phyloP scores from a whole-genome alignment of 2,797 vertebrate genomes.

The Micrastur ruficollis region DNA sequence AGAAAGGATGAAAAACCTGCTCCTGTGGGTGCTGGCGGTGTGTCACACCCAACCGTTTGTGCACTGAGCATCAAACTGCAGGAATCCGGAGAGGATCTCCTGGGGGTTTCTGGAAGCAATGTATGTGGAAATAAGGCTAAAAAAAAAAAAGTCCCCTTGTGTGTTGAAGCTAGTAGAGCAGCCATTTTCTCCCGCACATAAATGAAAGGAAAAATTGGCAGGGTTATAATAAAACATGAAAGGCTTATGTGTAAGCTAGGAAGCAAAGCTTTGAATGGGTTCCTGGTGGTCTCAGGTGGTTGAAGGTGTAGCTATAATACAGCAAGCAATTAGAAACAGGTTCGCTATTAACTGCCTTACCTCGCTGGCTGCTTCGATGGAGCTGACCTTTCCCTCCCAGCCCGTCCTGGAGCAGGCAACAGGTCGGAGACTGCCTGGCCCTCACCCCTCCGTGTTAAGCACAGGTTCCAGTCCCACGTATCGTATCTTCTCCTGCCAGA shows the following conservation, averaged over 20 bases:
- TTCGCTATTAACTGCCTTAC: constrained; percentile 70
- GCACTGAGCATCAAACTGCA: neutral
- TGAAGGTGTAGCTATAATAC: constrained; percentile 81
- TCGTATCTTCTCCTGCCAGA: neutral
- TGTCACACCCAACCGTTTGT: accelerated
- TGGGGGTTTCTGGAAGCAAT: neutral
- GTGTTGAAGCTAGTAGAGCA: neutral
- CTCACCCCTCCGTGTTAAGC: neutral
- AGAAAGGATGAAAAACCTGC: neutral
- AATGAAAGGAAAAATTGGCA: constrained; percentile 68
- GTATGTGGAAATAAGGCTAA: constrained; percentile 56
- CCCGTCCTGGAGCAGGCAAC: neutral
- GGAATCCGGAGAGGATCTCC: neutral
- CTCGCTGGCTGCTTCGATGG: constrained; percentile 60
- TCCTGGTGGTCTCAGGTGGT: constrained; percentile 86
- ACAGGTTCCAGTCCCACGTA: neutral
- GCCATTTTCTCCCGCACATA: constrained; percentile 20
- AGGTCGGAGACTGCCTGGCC: constrained; percentile 1
- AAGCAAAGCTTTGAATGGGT: constrained; percentile 68
- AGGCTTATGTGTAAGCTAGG: constrained; percentile 72
- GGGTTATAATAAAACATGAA: constrained; percentile 78
- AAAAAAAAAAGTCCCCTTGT: constrained; percentile 42
- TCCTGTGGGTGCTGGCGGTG: accelerated
- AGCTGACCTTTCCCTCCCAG: constrained; percentile 33
- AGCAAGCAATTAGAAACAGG: constrained; percentile 74